A percentile compares a stretch with the other conserved stretches of the same genome.
phyloP scores from a whole-genome alignment of 2,797 vertebrate species.

The Sciaenops ocellatus region DNA sequence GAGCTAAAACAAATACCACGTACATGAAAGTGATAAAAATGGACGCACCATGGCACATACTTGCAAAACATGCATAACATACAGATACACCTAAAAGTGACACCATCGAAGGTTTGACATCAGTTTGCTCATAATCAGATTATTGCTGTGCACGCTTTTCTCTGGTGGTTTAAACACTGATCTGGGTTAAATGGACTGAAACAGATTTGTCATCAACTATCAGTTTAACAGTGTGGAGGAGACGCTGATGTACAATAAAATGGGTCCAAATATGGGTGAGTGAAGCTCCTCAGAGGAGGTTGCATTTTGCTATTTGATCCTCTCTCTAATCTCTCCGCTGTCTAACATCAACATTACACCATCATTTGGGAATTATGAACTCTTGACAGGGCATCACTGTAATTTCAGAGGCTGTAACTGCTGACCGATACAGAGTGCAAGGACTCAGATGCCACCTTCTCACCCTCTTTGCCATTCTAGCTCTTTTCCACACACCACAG shows the following conservation, averaged over 20 bases:
- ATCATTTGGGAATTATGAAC: conserved; percentile 62
- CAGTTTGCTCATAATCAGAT: not conserved
- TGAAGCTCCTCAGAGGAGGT: conserved; percentile 36
- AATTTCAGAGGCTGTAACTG: conserved; percentile 29
- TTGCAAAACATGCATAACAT: not conserved
- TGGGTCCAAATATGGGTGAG: conserved; percentile 61
- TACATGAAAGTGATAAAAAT: not conserved
- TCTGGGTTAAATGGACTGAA: conserved; percentile 2
- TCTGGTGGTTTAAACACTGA: not conserved
- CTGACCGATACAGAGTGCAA: conserved; percentile 18
- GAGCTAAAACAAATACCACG: not conserved
- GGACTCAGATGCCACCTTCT: not conserved
- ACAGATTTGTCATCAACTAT: conserved; percentile 27
- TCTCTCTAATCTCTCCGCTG: conserved; percentile 18
- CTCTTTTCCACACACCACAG: not conserved
- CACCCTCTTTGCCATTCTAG: conserved; percentile 8
- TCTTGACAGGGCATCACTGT: conserved; percentile 35
- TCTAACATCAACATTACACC: conserved; percentile 69
- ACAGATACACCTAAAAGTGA: not conserved
- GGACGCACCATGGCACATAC: not conserved
- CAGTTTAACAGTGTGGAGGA: conserved; percentile 35
- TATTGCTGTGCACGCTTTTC: conserved; percentile 2
- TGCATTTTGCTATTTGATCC: conserved; percentile 48
- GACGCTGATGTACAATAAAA: conserved; percentile 39
- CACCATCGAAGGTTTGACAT: not conserved